Evolutionary conservation across 2,888 invertebrate species (phyloP).

Genomic region (Chorisops tibialis): DNA sequence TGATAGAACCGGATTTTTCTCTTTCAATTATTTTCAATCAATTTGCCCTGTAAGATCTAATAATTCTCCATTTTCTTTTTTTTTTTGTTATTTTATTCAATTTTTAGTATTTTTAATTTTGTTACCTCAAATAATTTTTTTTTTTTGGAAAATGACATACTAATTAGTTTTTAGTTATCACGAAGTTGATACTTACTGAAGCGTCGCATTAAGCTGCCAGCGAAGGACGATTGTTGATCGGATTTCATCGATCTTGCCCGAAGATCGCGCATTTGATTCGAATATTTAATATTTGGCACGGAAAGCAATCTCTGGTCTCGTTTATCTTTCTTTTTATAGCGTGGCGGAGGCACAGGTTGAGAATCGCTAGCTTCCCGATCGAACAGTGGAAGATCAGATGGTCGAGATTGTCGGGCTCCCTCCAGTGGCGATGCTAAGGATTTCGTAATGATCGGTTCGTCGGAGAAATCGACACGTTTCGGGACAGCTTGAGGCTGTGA

Average conservation of each 20-base stretch:
- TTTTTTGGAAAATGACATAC: neutral
- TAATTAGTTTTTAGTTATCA: slow-evolving; percentile 3
- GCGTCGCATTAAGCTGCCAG: slow-evolving; percentile 75
- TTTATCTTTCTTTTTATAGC: slow-evolving; percentile 57
- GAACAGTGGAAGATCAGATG: slow-evolving; percentile 63
- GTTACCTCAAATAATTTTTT: neutral
- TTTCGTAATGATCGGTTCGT: slow-evolving; percentile 39
- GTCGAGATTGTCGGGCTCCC: slow-evolving; percentile 53
- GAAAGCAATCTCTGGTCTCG: slow-evolving; percentile 69
- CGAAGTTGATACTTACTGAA: slow-evolving; percentile 76
- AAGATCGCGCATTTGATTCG: slow-evolving; percentile 50
- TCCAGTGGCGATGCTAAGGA: slow-evolving; percentile 39
- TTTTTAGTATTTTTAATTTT: neutral
- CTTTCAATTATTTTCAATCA: neutral
- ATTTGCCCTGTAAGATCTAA: neutral
- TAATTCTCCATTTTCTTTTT: too few species aligned
- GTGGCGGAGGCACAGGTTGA: slow-evolving; percentile 58
- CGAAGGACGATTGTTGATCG: slow-evolving; percentile 55
- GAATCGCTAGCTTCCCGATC: slow-evolving; percentile 48
- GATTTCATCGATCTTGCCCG: slow-evolving; percentile 45
- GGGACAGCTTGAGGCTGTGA: slow-evolving; percentile 40
- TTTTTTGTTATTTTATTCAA: neutral
- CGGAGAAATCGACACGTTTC: slow-evolving; percentile 48
- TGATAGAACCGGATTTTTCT: slow-evolving; percentile 19
- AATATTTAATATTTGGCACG: slow-evolving; percentile 72